phyloP scores from a whole-genome alignment of 2,888 invertebrate species.

The Idaea straminata region DNA sequence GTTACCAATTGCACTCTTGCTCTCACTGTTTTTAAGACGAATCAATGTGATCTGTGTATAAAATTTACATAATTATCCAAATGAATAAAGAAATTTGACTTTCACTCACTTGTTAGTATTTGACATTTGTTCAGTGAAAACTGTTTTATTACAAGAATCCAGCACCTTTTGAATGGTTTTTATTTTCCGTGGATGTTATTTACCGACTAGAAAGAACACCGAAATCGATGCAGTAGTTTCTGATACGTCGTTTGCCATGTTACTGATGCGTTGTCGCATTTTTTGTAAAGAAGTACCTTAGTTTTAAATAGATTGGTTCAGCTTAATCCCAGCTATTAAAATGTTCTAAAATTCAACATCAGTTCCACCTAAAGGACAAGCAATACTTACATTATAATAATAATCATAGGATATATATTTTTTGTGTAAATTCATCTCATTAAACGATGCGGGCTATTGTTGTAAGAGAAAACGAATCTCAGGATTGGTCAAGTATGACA shows the following conservation, averaged over 20 bases:
- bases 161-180: too few relatives aligned
- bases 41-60: too few relatives aligned
- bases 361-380: slow-evolving; percentile 54
- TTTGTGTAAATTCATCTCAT: background rate
- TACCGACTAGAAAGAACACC: too few relatives aligned
- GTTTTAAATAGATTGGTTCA: slow-evolving; percentile 12
- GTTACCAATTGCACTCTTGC: too few relatives aligned
- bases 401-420: background rate
- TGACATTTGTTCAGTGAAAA: too few relatives aligned
- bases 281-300: background rate
- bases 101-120: too few relatives aligned
- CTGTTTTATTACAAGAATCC: too few relatives aligned
- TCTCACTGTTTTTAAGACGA: too few relatives aligned
- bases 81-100: too few relatives aligned
- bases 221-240: too few relatives aligned
- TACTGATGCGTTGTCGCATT: background rate
- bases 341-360: slow-evolving; percentile 39
- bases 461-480: background rate
- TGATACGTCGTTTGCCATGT: background rate
- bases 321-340: slow-evolving; percentile 49
- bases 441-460: background rate
- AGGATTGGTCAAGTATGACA: background rate
- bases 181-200: too few relatives aligned
- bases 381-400: slow-evolving; percentile 41
- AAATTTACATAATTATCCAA: too few relatives aligned